phyloP scores from a whole-genome alignment of 2,113 vertebrate species.

The Dermatemys mawii region DNA sequence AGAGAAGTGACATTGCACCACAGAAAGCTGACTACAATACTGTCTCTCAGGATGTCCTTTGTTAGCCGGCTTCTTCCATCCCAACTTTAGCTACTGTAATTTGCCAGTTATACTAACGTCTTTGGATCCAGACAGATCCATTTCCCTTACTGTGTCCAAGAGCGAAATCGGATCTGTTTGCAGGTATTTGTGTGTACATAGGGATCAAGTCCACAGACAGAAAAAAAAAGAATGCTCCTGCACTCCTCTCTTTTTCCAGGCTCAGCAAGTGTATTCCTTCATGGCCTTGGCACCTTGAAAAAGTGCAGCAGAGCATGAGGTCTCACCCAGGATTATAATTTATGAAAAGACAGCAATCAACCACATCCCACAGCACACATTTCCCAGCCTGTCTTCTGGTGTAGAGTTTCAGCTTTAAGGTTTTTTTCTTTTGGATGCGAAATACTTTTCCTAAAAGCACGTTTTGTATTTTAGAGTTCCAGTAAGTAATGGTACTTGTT shows the following conservation, averaged over 20 bases:
- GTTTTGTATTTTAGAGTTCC: not conserved
- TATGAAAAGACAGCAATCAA: not conserved
- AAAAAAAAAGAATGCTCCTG: rapidly evolving
- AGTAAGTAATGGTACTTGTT: too few species aligned
- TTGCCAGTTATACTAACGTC: not conserved
- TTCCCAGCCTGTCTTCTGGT: not conserved
- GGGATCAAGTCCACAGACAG: not conserved
- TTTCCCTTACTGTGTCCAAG: not conserved
- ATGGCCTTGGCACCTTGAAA: not conserved
- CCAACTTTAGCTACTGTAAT: not conserved
- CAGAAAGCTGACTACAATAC: not conserved
- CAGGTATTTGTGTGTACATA: rapidly evolving
- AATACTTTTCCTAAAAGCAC: not conserved
- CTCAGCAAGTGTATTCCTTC: not conserved
- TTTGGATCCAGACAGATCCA: not conserved
- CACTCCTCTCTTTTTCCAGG: not conserved
- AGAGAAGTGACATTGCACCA: not conserved
- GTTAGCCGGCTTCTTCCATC: not conserved
- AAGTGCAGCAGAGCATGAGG: not conserved
- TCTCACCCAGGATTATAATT: not conserved
- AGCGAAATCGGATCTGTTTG: not conserved
- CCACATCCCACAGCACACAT: not conserved
- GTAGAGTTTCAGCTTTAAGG: not conserved
- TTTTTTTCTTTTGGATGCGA: not conserved
- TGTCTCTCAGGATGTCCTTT: not conserved